Evolutionary conservation across 2,888 invertebrate species (phyloP), one percentile per base, ranked within the genome.

Genomic region (Eugnorisma glareosa): DNA sequence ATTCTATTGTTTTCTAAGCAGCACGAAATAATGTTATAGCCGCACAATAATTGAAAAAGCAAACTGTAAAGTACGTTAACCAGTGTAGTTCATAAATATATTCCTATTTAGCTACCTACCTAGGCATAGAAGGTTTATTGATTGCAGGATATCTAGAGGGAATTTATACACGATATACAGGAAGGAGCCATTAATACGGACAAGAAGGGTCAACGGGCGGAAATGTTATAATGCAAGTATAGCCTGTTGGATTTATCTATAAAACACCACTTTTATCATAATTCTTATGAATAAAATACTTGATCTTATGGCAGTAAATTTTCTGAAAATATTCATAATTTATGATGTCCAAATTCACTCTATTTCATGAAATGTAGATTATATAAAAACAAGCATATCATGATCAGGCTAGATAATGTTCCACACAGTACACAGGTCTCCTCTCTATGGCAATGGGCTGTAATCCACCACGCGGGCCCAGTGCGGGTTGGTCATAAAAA

Each of bases 161-260:
- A 57, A 61, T 35, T 13, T 37, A 37, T 37, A 68, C 21, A 48
- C n/a, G n/a, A n/a, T n/a, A n/a, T 63, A 63, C 83, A 83, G 78
- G 83, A 81, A 82, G 13, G n/a, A 77, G 21, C 18, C 63, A 71
- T 77, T 81, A 70, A 31, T 45, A 51, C 18, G n/a, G 54, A 61
- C 59, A 67, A 68, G 37, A 69, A 51, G 57, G 67, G 63, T 81
- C 67, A 70, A 83, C 35, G 67, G 67, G 68, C 71, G 78, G 67
- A 81, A 59, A 83, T 57, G 11, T 82, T 68, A 64, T 64, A 64
- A 64, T 43, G 5, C 75, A 68, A 75, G 67, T 37, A 74, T 40
- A 57, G 54, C 61, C 48, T 24, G 13, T 51, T 67, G 35, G 40
- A 68, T 66, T 59, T 82, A 75, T 75, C 68, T 57, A 57, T 43